phyloP scores from a whole-genome alignment of 2,888 invertebrate species.

The Tipula unca region DNA sequence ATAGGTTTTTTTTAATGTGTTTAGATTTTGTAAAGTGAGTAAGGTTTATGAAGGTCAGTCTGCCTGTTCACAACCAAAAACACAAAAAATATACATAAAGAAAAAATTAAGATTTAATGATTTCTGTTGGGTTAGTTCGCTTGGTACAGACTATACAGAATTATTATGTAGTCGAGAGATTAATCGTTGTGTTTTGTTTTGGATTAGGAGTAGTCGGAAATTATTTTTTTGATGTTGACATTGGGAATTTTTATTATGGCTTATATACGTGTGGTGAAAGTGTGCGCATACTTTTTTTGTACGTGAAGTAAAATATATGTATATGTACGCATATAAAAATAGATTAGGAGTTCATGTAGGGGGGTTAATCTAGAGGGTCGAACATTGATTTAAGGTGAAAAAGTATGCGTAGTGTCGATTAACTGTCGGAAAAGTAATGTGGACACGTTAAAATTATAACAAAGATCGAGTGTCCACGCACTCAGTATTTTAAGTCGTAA shows the following conservation, averaged over 20 bases:
- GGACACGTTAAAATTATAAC: no score
- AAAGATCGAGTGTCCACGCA: no score
- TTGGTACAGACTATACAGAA: not conserved
- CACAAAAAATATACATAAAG: not conserved
- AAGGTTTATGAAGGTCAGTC: not conserved
- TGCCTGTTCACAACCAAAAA: not conserved
- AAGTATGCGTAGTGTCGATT: no score
- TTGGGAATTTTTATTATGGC: not conserved
- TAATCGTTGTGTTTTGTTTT: not conserved
- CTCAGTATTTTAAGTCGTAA: not conserved
- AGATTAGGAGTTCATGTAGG: not conserved
- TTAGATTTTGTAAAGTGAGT: not conserved
- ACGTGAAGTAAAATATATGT: no score
- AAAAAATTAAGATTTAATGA: not conserved
- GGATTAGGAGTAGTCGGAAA: not conserved
- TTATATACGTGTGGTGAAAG: not conserved
- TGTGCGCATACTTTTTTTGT: not conserved
- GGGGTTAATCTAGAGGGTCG: not conserved
- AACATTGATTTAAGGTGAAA: not conserved
- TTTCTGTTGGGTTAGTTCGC: not conserved
- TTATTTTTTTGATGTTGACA: not conserved
- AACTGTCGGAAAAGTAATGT: no score
- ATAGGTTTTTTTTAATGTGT: not conserved
- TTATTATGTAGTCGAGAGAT: not conserved
- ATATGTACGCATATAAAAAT: not conserved